Conservation (phyloP, 2,888 invertebrate species). For the Drosophila flavopinicola region DNA sequence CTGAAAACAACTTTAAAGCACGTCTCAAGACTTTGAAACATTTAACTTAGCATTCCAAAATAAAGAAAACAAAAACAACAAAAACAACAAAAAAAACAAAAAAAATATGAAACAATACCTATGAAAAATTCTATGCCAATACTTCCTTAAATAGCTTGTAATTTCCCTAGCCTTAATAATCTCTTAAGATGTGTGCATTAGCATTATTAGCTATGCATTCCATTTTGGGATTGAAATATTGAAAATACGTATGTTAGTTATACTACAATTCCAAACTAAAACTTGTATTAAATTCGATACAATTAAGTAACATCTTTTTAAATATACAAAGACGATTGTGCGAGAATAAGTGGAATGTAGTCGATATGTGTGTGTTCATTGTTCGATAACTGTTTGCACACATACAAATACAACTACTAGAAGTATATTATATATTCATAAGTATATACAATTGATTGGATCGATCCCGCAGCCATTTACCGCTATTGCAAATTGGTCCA, state of each 20-base stretch:
- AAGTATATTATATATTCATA: constrained; percentile 39
- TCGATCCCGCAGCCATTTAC: background rate
- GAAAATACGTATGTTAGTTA: constrained; percentile 47
- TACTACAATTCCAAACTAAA: constrained; percentile 17
- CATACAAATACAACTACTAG: background rate
- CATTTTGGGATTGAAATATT: constrained; percentile 45
- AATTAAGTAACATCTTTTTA: constrained; percentile 54
- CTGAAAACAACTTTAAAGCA: constrained; percentile 12
- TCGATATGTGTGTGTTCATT: constrained; percentile 11
- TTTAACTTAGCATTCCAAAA: constrained; percentile 31
- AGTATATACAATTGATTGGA: constrained; percentile 6
- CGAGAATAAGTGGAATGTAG: constrained; percentile 1
- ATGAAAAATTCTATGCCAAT: constrained; percentile 66
- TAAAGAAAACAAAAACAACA: constrained; percentile 11
- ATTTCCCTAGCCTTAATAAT: constrained; percentile 51
- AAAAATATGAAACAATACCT: constrained; percentile 12
- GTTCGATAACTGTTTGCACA: background rate
- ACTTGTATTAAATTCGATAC: constrained; percentile 17
- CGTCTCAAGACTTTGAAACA: constrained; percentile 12
- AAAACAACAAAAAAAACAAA: background rate
- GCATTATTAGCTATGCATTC: constrained; percentile 41
- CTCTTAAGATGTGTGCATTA: constrained; percentile 44
- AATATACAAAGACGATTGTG: constrained; percentile 48
- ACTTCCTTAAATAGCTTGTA: constrained; percentile 79
- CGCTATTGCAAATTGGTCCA: constrained; percentile 52